These are phyloP conservation scores for Porites lobata DNA, from an alignment of 92 coral and sea anemone species.

Conservation along the genomic window DNA sequence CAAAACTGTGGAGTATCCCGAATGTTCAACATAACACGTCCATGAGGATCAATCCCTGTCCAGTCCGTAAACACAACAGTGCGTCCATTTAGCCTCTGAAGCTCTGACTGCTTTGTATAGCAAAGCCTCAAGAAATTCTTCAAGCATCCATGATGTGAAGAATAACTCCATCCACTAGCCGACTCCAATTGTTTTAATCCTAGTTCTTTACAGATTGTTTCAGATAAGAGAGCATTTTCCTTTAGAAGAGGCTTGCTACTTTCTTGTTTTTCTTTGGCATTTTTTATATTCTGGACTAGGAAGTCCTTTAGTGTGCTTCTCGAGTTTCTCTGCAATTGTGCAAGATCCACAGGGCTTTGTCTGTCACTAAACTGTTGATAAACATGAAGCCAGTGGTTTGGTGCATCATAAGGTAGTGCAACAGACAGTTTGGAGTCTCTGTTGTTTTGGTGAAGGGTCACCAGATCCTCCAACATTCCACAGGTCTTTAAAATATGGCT, in stretches of 20 bases:
- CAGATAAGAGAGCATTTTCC: slow-evolving; percentile 68
- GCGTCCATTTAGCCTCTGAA: slow-evolving; percentile 69
- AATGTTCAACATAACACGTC: slow-evolving; percentile 75
- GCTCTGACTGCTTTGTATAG: slow-evolving; percentile 66
- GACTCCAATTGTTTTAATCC: slow-evolving; percentile 47
- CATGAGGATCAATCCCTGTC: slow-evolving; percentile 89
- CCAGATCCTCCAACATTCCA: slow-evolving; percentile 89
- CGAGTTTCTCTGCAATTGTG: slow-evolving; percentile 49
- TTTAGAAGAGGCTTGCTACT: slow-evolving; percentile 50
- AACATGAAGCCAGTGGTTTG: slow-evolving; percentile 80
- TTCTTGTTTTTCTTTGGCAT: slow-evolving; percentile 66
- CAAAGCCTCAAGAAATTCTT: slow-evolving; percentile 75
- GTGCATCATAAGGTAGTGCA: slow-evolving; percentile 70
- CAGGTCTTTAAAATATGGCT: slow-evolving; percentile 87
- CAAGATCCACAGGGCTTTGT: slow-evolving; percentile 49
- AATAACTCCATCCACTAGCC: slow-evolving; percentile 79
- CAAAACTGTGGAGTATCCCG: slow-evolving; percentile 92
- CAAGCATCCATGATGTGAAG: slow-evolving; percentile 75
- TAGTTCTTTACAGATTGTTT: slow-evolving; percentile 73
- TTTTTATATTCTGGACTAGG: slow-evolving; percentile 60
- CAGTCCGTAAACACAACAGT: slow-evolving; percentile 81
- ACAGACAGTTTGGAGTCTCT: slow-evolving; percentile 47
- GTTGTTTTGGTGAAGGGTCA: slow-evolving; percentile 50
- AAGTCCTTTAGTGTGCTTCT: slow-evolving; percentile 64
- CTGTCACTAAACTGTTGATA: slow-evolving; percentile 74